A percentile compares a stretch with the other conserved stretches of the same genome.
phyloP scores from a whole-genome alignment of 2,113 vertebrate genomes.

The Struthidea cinerea region DNA sequence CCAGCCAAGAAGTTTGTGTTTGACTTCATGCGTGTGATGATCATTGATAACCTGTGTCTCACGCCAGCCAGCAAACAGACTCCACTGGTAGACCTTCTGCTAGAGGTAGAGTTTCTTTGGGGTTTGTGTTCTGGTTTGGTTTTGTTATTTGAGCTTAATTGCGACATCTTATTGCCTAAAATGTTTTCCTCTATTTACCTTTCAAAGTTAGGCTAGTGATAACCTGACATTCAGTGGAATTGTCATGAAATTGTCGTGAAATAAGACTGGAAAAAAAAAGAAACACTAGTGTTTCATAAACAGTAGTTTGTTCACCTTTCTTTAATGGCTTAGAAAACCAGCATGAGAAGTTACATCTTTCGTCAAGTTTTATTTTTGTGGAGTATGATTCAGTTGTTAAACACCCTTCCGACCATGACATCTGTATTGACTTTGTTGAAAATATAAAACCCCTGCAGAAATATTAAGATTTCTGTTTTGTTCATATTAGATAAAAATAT shows the following conservation, averaged over 20 bases:
- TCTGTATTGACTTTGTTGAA: background rate
- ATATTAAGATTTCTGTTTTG: background rate
- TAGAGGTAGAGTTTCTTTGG: conserved; percentile 80
- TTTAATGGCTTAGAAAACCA: background rate
- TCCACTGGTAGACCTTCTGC: conserved; percentile 88
- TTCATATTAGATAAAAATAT: background rate
- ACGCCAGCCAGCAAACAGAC: conserved; percentile 96
- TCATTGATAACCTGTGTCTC: conserved; percentile 96
- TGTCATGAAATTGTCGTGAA: background rate
- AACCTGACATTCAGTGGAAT: background rate
- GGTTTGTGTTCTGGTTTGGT: background rate
- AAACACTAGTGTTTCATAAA: background rate
- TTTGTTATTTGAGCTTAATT: background rate
- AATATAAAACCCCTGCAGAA: background rate
- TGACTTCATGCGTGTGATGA: conserved; percentile 96
- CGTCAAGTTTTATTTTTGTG: background rate
- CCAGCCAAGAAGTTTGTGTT: conserved; percentile 98
- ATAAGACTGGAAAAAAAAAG: background rate
- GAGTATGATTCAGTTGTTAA: background rate
- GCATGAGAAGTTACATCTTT: background rate
- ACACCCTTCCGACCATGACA: background rate
- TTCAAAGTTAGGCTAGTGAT: background rate
- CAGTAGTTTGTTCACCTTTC: background rate
- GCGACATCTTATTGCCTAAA: background rate
- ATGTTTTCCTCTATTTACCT: background rate